A percentile compares a stretch with the other conserved stretches of the same genome.
Conservation (phyloP, 1,140 invertebrate genomes). For the Achatina immaculata region DNA sequence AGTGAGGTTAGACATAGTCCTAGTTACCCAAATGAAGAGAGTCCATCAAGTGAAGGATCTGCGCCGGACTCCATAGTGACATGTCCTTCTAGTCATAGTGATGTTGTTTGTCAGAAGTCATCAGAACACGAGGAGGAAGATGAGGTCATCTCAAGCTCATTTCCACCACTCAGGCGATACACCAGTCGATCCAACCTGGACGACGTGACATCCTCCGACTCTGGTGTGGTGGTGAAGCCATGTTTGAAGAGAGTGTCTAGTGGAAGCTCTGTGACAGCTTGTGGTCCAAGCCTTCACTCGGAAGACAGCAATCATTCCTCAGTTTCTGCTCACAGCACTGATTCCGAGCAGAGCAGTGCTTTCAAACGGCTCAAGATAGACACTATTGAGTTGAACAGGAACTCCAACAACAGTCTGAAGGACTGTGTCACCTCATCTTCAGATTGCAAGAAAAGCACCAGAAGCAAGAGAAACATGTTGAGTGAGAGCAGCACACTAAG, state of each 20-base stretch:
- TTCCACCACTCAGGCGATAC: slow-evolving; percentile 16
- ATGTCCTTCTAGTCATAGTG: slow-evolving; percentile 27
- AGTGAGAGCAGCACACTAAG: neutral
- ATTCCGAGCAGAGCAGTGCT: slow-evolving; percentile 54
- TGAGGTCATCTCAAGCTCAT: slow-evolving; percentile 29
- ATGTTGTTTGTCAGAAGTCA: slow-evolving; percentile 8
- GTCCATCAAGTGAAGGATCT: slow-evolving; percentile 22
- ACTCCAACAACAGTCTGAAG: slow-evolving; percentile 24
- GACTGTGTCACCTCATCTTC: slow-evolving; percentile 37
- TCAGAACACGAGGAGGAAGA: slow-evolving; percentile 26
- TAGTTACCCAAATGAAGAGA: slow-evolving; percentile 7
- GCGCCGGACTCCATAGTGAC: neutral
- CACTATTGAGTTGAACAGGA: slow-evolving; percentile 26
- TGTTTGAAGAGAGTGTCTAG: slow-evolving; percentile 40
- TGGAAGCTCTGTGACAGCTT: slow-evolving; percentile 14
- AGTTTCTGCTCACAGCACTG: slow-evolving; percentile 54
- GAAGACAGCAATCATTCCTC: slow-evolving; percentile 63
- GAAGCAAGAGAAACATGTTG: slow-evolving; percentile 4
- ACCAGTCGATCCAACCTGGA: slow-evolving; percentile 41
- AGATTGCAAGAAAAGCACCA: slow-evolving; percentile 26
- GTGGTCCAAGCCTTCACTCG: slow-evolving; percentile 35
- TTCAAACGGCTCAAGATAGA: slow-evolving; percentile 55
- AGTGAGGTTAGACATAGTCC: neutral
- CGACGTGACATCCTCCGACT: slow-evolving; percentile 38
- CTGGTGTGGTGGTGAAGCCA: slow-evolving; percentile 7